Percentiles rank a stretch among this genome's conserved stretches.
Conservation (phyloP, 2,113 vertebrate species). For the Potamarius usumacintae region DNA sequence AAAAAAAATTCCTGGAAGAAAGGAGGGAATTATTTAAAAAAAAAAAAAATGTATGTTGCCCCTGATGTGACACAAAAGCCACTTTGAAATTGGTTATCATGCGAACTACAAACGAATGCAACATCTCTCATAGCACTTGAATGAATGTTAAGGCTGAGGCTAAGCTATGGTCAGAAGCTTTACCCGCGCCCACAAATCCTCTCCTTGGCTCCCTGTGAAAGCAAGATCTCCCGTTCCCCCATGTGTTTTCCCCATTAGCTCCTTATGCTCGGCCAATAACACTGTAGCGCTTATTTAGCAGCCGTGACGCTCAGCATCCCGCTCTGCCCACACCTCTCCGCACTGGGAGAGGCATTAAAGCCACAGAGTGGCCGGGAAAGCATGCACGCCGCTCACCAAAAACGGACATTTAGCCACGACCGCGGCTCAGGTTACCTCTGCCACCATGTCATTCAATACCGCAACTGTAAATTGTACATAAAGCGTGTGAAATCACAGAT, state of each 20-base stretch:
- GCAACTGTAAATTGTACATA: constrained; percentile 80
- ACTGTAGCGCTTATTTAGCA: constrained; percentile 66
- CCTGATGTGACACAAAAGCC: constrained; percentile 15
- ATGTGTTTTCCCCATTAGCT: constrained; percentile 78
- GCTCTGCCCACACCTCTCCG: constrained; percentile 73
- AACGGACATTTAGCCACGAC: constrained; percentile 69
- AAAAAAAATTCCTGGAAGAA: not conserved
- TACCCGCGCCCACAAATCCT: constrained; percentile 18
- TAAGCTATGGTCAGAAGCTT: constrained; percentile 24
- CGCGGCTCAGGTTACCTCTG: constrained; percentile 69
- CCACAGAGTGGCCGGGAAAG: constrained; percentile 58
- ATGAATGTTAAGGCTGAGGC: constrained; percentile 31
- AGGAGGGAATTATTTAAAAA: not conserved
- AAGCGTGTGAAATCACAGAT: constrained; percentile 82
- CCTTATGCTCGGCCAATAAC: constrained; percentile 39
- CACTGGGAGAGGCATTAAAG: constrained; percentile 68
- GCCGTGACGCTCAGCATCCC: constrained; percentile 67
- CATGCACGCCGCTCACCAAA: constrained; percentile 63
- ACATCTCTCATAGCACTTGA: constrained; percentile 30
- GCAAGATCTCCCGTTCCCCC: constrained; percentile 53
- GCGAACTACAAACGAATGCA: constrained; percentile 14
- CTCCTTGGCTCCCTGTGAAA: constrained; percentile 57
- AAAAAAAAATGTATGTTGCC: not conserved
- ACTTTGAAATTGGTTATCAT: constrained; percentile 33
- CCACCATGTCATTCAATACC: constrained; percentile 74